Percentiles rank a stretch among this genome's conserved stretches.
These are phyloP conservation scores for Plutomurus gul DNA, from an alignment of 1,140 invertebrate genomes.

Conservation along the genomic window DNA sequence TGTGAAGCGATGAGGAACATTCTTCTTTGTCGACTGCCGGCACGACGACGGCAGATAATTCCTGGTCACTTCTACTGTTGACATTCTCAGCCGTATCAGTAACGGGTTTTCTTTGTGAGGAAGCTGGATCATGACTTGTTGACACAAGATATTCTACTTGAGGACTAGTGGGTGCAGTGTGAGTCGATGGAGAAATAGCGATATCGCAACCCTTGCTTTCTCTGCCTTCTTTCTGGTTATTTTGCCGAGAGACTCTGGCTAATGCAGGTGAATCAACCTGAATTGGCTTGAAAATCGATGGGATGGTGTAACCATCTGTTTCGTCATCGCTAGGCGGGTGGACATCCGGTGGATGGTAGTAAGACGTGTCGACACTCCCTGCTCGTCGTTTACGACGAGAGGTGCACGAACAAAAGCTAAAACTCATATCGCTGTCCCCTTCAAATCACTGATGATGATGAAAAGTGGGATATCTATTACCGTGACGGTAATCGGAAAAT, in stretches of 20 bases:
- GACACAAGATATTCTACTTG: not conserved
- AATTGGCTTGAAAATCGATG: conserved; percentile 49
- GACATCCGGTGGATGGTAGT: not conserved
- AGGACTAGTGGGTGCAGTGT: not conserved
- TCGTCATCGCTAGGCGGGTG: not conserved
- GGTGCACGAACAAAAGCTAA: conserved; percentile 27
- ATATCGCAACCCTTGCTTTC: not conserved
- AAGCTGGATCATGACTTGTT: not conserved
- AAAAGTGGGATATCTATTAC: too few relatives aligned
- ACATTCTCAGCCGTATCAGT: not conserved
- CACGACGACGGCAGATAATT: not conserved
- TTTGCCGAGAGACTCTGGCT: not conserved
- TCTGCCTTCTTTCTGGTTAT: not conserved
- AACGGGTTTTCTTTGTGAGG: not conserved
- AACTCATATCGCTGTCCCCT: not conserved
- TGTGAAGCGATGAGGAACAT: conserved; percentile 34
- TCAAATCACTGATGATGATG: too few relatives aligned
- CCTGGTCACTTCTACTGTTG: not conserved
- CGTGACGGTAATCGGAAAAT: too few relatives aligned
- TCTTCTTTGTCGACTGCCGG: conserved; percentile 20
- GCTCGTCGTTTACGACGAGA: conserved; percentile 30
- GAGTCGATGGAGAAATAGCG: not conserved
- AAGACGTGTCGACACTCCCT: conserved; percentile 38
- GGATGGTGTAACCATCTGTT: conserved; percentile 35
- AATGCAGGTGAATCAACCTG: conserved; percentile 47